Evolutionary conservation across 1,140 invertebrate species (phyloP).

Genomic region (Teleogryllus occipitalis): DNA sequence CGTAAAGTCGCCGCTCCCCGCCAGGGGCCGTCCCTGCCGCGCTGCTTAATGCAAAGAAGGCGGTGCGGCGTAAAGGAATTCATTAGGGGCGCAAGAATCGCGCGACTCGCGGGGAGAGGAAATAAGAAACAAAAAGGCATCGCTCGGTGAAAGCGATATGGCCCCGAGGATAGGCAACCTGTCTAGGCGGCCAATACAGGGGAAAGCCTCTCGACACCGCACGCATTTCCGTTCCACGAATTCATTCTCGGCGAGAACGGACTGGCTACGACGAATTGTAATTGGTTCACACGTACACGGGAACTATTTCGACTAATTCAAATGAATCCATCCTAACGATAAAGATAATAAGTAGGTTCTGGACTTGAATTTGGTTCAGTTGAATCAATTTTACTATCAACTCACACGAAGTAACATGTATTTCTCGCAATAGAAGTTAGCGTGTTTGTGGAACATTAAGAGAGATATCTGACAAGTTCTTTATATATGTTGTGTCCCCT

Average conservation of each 20-base stretch:
- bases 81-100: not conserved
- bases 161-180: not conserved
- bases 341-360: too few relatives aligned
- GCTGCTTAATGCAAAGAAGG: not conserved
- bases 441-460: too few relatives aligned
- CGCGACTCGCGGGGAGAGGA: not conserved
- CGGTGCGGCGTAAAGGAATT: not conserved
- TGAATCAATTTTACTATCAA: too few relatives aligned
- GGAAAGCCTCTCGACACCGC: not conserved
- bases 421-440: too few relatives aligned
- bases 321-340: not conserved
- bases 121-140: not conserved
- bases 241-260: not conserved
- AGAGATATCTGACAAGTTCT: too few relatives aligned
- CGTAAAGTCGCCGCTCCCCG: not conserved
- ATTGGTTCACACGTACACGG: not conserved
- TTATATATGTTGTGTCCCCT: too few relatives aligned
- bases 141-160: not conserved
- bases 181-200: not conserved
- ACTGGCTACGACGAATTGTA: not conserved
- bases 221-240: not conserved
- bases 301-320: not conserved
- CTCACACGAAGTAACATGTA: too few relatives aligned
- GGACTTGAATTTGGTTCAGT: too few relatives aligned
- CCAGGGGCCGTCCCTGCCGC: not conserved